phyloP scores from a whole-genome alignment of 1,140 invertebrate species.

The Physella acuta region DNA sequence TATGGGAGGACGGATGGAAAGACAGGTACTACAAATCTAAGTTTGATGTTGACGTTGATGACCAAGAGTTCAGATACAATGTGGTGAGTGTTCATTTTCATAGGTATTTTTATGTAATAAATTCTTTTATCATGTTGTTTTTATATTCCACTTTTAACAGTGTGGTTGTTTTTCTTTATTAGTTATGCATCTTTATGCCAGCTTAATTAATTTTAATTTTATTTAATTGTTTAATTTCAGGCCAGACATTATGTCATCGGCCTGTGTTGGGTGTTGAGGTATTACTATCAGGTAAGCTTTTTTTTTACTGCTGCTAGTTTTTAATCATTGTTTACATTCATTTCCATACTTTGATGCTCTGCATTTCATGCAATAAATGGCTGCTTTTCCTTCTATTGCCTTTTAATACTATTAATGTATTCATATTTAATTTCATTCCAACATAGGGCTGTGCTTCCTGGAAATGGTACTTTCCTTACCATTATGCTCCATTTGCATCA shows the following conservation, averaged over 20 bases:
- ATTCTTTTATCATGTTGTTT: no score
- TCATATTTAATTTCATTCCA: slow-evolving; percentile 2
- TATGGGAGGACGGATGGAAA: slow-evolving; percentile 98
- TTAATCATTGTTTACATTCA: neutral
- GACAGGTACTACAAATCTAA: slow-evolving; percentile 96
- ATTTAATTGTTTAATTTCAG: slow-evolving; percentile 31
- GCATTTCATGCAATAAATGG: neutral
- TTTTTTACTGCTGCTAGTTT: slow-evolving; percentile 1
- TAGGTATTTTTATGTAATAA: no score
- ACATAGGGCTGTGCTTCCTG: slow-evolving; percentile 91
- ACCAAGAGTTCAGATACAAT: slow-evolving; percentile 83
- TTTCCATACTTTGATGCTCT: neutral
- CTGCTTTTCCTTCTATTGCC: neutral
- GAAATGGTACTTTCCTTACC: slow-evolving; percentile 99
- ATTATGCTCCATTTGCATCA: slow-evolving; percentile 99
- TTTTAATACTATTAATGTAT: no score
- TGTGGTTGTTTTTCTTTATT: no score
- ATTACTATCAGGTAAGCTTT: slow-evolving; percentile 85
- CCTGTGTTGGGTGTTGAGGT: slow-evolving; percentile 95
- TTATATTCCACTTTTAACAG: no score
- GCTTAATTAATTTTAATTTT: neutral
- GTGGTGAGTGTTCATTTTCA: slow-evolving; percentile 71
- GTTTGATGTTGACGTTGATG: slow-evolving; percentile 82
- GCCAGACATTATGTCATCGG: slow-evolving; percentile 92
- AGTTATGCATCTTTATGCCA: no score